Conservation (phyloP, 2,888 invertebrate genomes). For the Marronus borbonicus region DNA sequence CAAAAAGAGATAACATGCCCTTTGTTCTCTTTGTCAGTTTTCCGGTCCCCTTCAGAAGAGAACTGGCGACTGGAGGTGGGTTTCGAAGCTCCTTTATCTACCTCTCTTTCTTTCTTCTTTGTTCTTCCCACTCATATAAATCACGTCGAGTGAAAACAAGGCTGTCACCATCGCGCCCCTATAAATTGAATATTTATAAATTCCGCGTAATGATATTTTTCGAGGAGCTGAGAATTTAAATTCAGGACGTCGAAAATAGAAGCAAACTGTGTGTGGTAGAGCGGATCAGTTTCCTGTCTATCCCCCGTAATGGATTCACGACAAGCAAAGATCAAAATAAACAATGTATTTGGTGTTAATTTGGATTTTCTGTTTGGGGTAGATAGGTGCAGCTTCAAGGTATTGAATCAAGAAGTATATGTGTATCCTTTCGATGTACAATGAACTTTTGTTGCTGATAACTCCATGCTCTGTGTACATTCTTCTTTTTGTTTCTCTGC, state of each 20-base stretch:
- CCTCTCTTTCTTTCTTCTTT: slow-evolving; percentile 1
- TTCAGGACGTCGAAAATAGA: slow-evolving; percentile 30
- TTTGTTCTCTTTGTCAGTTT: slow-evolving; percentile 2
- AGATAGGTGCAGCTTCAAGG: too few relatives aligned
- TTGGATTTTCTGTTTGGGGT: neutral
- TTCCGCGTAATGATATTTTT: slow-evolving; percentile 34
- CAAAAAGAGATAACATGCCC: slow-evolving; percentile 36
- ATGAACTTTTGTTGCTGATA: too few relatives aligned
- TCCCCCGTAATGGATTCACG: neutral
- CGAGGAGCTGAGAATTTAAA: slow-evolving; percentile 27
- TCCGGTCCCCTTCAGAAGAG: neutral
- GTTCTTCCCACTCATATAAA: slow-evolving; percentile 28
- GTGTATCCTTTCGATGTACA: too few relatives aligned
- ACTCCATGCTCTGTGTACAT: too few relatives aligned
- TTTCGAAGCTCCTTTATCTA: neutral
- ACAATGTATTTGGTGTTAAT: slow-evolving; percentile 2
- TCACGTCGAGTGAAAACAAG: slow-evolving; percentile 41
- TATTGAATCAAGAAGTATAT: too few relatives aligned
- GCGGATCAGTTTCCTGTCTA: neutral
- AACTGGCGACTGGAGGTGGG: neutral
- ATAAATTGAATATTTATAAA: slow-evolving; percentile 48
- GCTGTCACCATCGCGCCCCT: slow-evolving; percentile 13
- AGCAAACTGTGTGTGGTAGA: slow-evolving; percentile 6
- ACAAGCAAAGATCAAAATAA: neutral
- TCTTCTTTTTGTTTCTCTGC: too few relatives aligned